These are phyloP conservation scores for Babyrousa celebensis DNA, from an alignment of 2,797 vertebrate species.

Conservation along the genomic window DNA sequence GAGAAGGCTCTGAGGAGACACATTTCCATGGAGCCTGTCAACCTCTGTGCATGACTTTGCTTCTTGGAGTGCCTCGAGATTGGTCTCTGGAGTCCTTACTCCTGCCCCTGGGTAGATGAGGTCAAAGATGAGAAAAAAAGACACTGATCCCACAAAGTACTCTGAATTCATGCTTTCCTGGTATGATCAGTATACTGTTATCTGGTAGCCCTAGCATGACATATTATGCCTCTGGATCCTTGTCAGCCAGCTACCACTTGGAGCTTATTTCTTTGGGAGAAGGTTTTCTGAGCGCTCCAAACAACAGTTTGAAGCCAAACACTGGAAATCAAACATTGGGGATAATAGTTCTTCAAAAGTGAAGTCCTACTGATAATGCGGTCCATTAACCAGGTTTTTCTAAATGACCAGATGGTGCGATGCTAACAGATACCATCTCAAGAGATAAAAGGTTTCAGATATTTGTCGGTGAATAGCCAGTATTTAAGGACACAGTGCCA, in stretches of 20 bases:
- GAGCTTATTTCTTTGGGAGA: neutral
- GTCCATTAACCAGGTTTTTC: constrained; percentile 37
- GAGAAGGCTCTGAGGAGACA: neutral
- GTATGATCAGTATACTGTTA: neutral
- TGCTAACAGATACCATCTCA: neutral
- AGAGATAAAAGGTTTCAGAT: neutral
- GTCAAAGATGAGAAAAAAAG: neutral
- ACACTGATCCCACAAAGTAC: neutral
- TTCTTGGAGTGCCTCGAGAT: neutral
- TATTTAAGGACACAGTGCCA: neutral
- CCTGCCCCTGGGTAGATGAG: neutral
- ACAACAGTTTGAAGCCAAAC: constrained; percentile 6
- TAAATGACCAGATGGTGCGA: neutral
- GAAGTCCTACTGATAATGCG: neutral
- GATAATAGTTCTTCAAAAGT: neutral
- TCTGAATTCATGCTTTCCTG: neutral
- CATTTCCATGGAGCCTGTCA: neutral
- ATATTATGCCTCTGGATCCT: neutral
- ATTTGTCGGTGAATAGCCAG: neutral
- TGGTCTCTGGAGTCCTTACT: neutral
- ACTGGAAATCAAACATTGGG: neutral
- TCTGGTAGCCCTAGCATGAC: neutral
- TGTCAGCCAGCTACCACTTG: neutral
- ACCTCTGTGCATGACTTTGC: neutral
- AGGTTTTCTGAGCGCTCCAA: neutral